Percentiles rank a stretch among this genome's conserved stretches.
Conservation (phyloP, 2,113 vertebrate genomes). For the Rana temporaria region DNA sequence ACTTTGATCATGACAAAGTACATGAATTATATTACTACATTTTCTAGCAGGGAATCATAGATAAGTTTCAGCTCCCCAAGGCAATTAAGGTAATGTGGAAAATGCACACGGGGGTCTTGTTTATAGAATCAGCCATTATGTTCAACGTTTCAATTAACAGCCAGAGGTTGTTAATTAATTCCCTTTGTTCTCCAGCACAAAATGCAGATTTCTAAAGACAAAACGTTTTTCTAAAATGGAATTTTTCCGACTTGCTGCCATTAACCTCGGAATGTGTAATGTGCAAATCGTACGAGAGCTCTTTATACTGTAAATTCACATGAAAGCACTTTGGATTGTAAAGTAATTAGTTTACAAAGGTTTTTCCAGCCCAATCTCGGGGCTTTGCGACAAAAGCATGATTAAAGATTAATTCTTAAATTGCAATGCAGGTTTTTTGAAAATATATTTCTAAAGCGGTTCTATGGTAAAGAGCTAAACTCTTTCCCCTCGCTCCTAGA, state of each 20-base stretch:
- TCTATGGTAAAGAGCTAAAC: no score
- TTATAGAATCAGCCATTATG: constrained; percentile 12
- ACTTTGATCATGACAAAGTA: not conserved
- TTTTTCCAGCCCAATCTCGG: not conserved
- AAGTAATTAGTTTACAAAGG: constrained; percentile 28
- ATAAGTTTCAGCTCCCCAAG: not conserved
- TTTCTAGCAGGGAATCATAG: not conserved
- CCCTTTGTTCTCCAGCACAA: constrained; percentile 19
- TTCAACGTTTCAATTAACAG: constrained; percentile 27
- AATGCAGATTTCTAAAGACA: constrained; percentile 16
- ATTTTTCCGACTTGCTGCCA: not conserved
- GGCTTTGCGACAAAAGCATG: not conserved
- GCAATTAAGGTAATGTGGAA: not conserved
- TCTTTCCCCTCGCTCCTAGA: no score
- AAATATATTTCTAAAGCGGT: no score
- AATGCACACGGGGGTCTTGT: not conserved
- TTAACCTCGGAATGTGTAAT: not conserved
- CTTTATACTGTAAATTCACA: not conserved
- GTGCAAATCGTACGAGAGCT: not conserved
- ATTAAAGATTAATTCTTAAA: constrained; percentile 4
- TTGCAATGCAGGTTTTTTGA: not conserved
- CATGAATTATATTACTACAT: not conserved
- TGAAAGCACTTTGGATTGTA: constrained; percentile 19
- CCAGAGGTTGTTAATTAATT: constrained; percentile 25
- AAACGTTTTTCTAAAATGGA: constrained; percentile 10